Evolutionary conservation across 2,888 invertebrate genomes (phyloP), one percentile per base, ranked within the genome.

Genomic region (Parochlus steinenii): DNA sequence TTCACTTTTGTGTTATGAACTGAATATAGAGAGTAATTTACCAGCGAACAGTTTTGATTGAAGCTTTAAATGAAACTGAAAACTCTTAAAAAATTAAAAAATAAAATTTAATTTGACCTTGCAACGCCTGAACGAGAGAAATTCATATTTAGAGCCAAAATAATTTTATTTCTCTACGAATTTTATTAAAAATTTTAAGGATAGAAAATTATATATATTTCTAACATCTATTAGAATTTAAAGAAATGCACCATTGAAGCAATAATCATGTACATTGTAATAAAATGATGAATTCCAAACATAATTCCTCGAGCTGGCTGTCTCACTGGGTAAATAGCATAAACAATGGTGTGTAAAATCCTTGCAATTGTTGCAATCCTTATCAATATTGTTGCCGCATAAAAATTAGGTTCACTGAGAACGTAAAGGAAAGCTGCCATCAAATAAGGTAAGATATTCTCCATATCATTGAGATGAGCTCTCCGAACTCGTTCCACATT

Each of bases 401-500:
- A 46, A 7, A 49, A 42, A 6, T 52, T 47, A 3, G 71, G 71
- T n/a, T 55, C 53, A 1, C 65, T 67, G 33, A 60, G 46, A 3
- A 65, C 49, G 54, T 65, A 71, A 10, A 66, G 42, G 5, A 57
- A 50, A 2, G 64, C 66, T 17, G 64, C 44, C 17, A 64, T 50
- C 44, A 67, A 67, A 45, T 65, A 57, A 1, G 65, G 55, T 11
- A 52, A 43, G 34, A 71, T 59, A 47, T 69, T 71, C 47, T 70
- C 70, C 30, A 71, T 44, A 46, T 71, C 70, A 44, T 71, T 71
- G 39, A 56, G 50, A 45, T 71, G 70, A 7, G 64, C 63, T 41
- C 70, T 65, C 46, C 65, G 52, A 2, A 62, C 56, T 41, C 66
- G 50, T 45, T 66, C 66, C 1, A 67, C 55, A 41, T 65, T 63